phyloP scores from a whole-genome alignment of 1,140 invertebrate species.

The Meloidogyne exigua region DNA sequence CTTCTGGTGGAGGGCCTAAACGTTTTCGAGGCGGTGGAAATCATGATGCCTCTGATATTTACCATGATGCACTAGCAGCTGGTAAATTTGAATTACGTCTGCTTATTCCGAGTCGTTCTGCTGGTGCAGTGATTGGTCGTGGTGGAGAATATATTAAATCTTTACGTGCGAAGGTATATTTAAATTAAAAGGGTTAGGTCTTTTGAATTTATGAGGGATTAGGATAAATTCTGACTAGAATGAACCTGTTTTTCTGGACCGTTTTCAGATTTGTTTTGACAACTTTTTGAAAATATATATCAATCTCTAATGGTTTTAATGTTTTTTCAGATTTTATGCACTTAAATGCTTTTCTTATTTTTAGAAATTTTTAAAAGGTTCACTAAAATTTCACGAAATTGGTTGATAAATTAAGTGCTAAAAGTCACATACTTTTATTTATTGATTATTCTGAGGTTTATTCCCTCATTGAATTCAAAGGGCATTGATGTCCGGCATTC shows the following conservation, averaged over 20 bases:
- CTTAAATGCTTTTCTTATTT: background rate
- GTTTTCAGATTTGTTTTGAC: constrained; percentile 6
- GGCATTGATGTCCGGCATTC: background rate
- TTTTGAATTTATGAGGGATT: too few species aligned
- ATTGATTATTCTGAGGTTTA: too few species aligned
- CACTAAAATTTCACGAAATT: background rate
- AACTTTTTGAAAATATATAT: too few species aligned
- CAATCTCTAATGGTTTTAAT: too few species aligned
- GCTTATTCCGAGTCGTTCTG: constrained; percentile 65
- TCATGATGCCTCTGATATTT: constrained; percentile 22
- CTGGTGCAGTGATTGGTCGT: constrained; percentile 95
- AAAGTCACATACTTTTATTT: background rate
- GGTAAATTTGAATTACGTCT: constrained; percentile 62
- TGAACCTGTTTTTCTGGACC: background rate
- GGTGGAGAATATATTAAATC: constrained; percentile 88
- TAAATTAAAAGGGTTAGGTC: background rate
- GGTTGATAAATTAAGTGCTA: background rate
- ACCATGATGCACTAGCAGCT: constrained; percentile 43
- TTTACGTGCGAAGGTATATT: constrained; percentile 54
- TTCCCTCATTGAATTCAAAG: too few species aligned
- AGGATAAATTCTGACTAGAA: too few species aligned
- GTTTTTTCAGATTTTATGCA: background rate
- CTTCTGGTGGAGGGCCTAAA: constrained; percentile 13
- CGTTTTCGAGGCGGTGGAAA: constrained; percentile 24
- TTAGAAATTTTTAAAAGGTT: background rate